Evolutionary conservation across 35 echinoderm and acorn worm genomes (phyloP).

Genomic region (Holothuria glaberrima): DNA sequence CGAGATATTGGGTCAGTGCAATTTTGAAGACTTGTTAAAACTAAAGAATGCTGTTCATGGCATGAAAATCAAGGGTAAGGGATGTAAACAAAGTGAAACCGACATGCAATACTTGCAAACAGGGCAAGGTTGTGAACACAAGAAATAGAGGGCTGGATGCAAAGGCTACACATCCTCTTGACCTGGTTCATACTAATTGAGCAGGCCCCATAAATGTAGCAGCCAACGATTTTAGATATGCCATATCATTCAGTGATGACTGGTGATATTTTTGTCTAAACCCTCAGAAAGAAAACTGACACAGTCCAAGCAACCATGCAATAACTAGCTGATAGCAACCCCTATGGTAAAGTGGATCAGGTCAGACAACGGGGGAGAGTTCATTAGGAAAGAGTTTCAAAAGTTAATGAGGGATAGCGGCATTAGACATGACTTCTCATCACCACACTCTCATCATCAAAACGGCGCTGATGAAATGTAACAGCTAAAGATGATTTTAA

Average conservation of each 20-base stretch:
- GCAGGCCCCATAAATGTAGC: constrained; percentile 5
- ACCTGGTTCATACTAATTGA: constrained; percentile 15
- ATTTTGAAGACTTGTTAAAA: constrained; percentile 5
- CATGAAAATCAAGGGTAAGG: constrained; percentile 17
- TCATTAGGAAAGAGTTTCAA: neutral
- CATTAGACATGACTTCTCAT: neutral
- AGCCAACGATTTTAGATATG: constrained; percentile 57
- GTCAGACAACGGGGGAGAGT: constrained; percentile 24
- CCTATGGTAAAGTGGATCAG: constrained; percentile 46
- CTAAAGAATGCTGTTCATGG: neutral
- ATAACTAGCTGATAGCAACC: constrained; percentile 46
- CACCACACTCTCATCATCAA: neutral
- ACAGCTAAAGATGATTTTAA: constrained; percentile 45
- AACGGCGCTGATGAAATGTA: neutral
- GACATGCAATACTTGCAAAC: constrained; percentile 26
- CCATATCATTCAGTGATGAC: constrained; percentile 30
- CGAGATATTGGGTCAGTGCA: constrained; percentile 38
- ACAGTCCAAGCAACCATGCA: constrained; percentile 34
- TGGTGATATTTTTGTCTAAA: constrained; percentile 55
- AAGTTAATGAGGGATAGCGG: constrained; percentile 21
- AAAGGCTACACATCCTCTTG: neutral
- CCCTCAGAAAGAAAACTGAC: constrained; percentile 40
- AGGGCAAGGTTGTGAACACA: constrained; percentile 43
- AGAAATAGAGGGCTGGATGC: constrained; percentile 1
- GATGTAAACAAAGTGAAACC: neutral